Evolutionary conservation across 2,888 invertebrate species (phyloP).

Genomic region (Carterocephalus palaemon): DNA sequence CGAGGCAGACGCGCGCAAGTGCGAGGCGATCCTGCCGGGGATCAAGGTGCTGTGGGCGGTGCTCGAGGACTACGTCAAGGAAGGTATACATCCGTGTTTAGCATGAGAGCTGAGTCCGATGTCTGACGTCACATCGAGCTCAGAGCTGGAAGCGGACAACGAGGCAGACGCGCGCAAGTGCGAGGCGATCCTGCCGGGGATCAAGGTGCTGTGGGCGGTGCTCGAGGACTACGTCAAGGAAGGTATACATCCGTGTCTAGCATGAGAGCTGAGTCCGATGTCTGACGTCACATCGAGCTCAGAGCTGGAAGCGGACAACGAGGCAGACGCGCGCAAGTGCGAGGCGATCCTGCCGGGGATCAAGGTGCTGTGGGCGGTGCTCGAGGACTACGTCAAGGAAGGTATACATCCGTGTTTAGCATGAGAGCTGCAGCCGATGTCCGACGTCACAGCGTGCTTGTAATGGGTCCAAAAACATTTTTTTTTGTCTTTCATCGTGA

Average conservation of each 20-base stretch:
- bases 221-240: constrained; percentile 86
- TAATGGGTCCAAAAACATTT: too few species aligned
- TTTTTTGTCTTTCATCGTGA: neutral
- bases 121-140: constrained; percentile 47
- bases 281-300: constrained; percentile 48
- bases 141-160: constrained; percentile 65
- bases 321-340: constrained; percentile 70
- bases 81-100: too few species aligned
- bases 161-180: constrained; percentile 72
- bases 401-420: too few species aligned
- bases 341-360: constrained; percentile 81
- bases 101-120: too few species aligned
- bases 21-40: constrained; percentile 77
- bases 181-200: constrained; percentile 77
- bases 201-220: constrained; percentile 87
- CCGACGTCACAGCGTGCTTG: constrained; percentile 47
- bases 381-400: constrained; percentile 87
- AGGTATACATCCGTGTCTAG: too few species aligned
- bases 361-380: constrained; percentile 85
- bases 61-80: constrained; percentile 85
- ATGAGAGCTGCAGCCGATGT: too few species aligned
- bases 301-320: constrained; percentile 67
- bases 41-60: constrained; percentile 88
- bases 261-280: too few species aligned
- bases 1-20: constrained; percentile 69